phyloP scores from a whole-genome alignment of 2,888 invertebrate genomes.

The Parnassius smintheus region DNA sequence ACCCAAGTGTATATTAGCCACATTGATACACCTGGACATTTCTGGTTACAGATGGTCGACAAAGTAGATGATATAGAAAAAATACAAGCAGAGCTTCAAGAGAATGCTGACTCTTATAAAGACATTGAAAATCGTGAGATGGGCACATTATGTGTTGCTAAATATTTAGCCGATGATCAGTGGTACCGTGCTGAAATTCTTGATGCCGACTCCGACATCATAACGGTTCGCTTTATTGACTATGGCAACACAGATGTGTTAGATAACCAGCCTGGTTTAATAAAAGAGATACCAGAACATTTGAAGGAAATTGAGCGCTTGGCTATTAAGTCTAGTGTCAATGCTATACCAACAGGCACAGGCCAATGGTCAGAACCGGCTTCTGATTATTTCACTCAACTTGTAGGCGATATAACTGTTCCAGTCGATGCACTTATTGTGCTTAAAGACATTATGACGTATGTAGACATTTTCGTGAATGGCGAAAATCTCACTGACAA shows the following conservation, averaged over 20 bases:
- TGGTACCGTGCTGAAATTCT: slow-evolving; percentile 97
- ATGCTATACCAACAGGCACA: slow-evolving; percentile 83
- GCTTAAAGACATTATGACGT: slow-evolving; percentile 82
- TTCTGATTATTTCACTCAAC: slow-evolving; percentile 77
- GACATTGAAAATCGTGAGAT: slow-evolving; percentile 80
- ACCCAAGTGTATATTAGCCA: slow-evolving; percentile 83
- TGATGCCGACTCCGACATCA: slow-evolving; percentile 88
- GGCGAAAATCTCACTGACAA: slow-evolving; percentile 83
- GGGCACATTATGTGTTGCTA: slow-evolving; percentile 86
- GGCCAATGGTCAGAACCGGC: slow-evolving; percentile 85
- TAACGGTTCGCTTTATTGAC: slow-evolving; percentile 88
- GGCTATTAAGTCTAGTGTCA: slow-evolving; percentile 84
- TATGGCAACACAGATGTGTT: slow-evolving; percentile 90
- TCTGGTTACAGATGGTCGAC: slow-evolving; percentile 86
- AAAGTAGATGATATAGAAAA: slow-evolving; percentile 79
- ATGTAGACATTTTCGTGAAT: slow-evolving; percentile 84
- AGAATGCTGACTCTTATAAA: slow-evolving; percentile 72
- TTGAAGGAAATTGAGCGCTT: slow-evolving; percentile 79
- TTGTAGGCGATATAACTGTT: slow-evolving; percentile 73
- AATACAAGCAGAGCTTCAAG: slow-evolving; percentile 84
- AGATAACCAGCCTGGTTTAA: slow-evolving; percentile 80
- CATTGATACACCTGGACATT: slow-evolving; percentile 87
- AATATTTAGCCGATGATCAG: slow-evolving; percentile 89
- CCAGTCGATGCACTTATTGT: slow-evolving; percentile 77
- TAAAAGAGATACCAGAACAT: slow-evolving; percentile 83